Evolutionary conservation across 2,888 invertebrate genomes (phyloP).

Genomic region (Hartigia nigra): DNA sequence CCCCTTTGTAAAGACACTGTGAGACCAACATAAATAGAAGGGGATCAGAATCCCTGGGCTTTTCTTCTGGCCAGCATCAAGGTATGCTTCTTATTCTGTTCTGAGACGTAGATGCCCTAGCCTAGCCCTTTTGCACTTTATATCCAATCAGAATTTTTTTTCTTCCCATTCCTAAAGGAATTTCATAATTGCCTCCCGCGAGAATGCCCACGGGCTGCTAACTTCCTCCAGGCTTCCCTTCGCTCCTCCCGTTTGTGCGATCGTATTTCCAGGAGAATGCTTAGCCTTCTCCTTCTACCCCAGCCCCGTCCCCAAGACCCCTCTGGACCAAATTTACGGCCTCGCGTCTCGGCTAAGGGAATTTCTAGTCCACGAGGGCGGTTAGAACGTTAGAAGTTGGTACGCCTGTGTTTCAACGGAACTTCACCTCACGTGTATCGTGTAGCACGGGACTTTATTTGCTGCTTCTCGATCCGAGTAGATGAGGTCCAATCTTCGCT

Average conservation of each 20-base stretch:
- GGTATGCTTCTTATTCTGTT: neutral
- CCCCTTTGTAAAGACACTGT: neutral
- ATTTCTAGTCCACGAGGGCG: neutral
- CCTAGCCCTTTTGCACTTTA: neutral
- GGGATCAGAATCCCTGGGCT: neutral
- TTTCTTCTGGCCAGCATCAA: neutral
- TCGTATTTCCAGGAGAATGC: neutral
- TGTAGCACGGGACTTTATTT: constrained; percentile 6
- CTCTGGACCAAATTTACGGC: neutral
- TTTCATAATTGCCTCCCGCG: neutral
- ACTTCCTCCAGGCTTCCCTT: neutral
- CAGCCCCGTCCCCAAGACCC: neutral
- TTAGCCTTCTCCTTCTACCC: neutral
- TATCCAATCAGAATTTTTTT: neutral
- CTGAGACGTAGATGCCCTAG: neutral
- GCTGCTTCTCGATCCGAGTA: neutral
- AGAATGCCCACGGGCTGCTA: neutral
- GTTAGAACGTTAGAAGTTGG: neutral
- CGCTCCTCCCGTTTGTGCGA: neutral
- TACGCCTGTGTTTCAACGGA: neutral
- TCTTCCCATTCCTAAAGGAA: neutral
- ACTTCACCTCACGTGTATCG: constrained; percentile 1
- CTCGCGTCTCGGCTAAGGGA: neutral
- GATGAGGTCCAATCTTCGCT: neutral
- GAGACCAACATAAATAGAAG: neutral